phyloP scores from a whole-genome alignment of 2,113 vertebrate species.

The Amazona guildingii region DNA sequence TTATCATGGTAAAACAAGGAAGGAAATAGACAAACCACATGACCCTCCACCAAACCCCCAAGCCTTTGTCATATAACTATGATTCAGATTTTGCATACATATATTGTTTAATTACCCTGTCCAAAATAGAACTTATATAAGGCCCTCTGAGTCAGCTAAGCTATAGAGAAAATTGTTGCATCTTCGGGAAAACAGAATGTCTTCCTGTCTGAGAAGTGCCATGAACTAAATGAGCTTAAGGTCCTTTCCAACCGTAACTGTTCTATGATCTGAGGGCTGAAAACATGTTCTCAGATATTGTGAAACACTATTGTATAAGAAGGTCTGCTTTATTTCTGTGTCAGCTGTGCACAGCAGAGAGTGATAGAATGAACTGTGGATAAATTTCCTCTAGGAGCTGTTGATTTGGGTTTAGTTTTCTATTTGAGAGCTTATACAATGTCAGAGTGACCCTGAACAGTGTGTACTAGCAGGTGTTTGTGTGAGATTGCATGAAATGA shows the following conservation, averaged over 20 bases:
- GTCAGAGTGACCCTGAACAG: conserved; percentile 47
- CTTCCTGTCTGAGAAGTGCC: neutral
- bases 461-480: conserved; percentile 36
- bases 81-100: neutral
- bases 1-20: neutral
- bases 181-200: neutral
- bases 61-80: neutral
- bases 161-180: neutral
- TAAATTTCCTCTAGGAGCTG: neutral
- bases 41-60: accelerated
- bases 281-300: neutral
- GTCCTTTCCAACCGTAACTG: neutral
- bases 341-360: neutral
- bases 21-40: neutral
- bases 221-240: neutral
- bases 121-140: neutral
- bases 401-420: conserved; percentile 11
- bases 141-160: neutral
- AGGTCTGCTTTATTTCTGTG: neutral
- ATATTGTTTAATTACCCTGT: neutral
- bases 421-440: conserved; percentile 1
- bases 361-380: neutral
- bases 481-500: conserved; percentile 47
- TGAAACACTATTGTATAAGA: neutral
- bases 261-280: neutral